Percentiles rank a stretch among this genome's conserved stretches.
phyloP scores from a whole-genome alignment of 1,140 invertebrate species.

The Phocides pigmalion region DNA sequence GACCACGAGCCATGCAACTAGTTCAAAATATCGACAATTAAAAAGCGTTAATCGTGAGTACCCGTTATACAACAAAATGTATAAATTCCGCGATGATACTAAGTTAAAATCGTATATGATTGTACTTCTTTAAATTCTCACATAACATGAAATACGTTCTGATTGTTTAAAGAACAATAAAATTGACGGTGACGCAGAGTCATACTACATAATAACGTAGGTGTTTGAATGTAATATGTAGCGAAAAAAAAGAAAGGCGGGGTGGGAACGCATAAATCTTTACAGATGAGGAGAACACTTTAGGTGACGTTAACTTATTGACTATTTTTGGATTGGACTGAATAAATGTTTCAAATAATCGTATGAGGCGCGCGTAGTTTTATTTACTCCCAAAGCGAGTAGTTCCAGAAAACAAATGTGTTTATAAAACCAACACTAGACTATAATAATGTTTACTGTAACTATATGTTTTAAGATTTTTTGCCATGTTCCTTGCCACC shows the following conservation, averaged over 20 bases:
- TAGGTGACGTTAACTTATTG: conserved; percentile 32
- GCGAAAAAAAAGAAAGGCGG: conserved; percentile 31
- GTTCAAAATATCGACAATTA: no score
- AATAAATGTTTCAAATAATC: conserved; percentile 33
- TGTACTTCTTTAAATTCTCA: no score
- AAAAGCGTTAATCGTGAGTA: no score
- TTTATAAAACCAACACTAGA: not conserved
- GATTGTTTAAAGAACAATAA: no score
- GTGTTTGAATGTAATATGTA: conserved; percentile 16
- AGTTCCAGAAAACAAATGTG: not conserved
- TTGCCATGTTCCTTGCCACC: no score
- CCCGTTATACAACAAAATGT: no score
- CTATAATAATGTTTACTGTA: not conserved
- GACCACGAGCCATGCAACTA: no score
- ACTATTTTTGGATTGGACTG: conserved; percentile 38
- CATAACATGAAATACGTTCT: no score
- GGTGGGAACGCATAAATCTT: conserved; percentile 49
- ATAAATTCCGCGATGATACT: no score
- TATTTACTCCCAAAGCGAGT: conserved; percentile 2
- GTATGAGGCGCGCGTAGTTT: not conserved
- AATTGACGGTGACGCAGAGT: not conserved
- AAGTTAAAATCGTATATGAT: no score
- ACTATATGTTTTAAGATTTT: no score
- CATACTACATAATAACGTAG: no score
- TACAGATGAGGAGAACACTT: conserved; percentile 45